Percentiles rank a stretch among this genome's conserved stretches.
Evolutionary conservation across 2,113 vertebrate species (phyloP).

Genomic region (Elachura formosa): DNA sequence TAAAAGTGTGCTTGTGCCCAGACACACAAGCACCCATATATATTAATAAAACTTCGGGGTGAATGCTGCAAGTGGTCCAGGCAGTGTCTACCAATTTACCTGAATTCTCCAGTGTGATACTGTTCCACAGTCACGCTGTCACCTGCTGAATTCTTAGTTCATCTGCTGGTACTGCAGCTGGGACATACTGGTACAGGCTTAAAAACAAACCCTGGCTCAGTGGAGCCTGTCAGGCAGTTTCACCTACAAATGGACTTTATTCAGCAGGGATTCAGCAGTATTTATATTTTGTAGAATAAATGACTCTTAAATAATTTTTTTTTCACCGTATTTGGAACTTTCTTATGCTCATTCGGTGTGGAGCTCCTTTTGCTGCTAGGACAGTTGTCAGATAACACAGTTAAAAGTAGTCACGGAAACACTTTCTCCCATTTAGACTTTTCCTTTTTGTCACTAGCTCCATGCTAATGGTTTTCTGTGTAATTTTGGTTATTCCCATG

Average conservation of each 20-base stretch:
- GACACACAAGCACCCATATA: not conserved
- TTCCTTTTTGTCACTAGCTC: not conserved
- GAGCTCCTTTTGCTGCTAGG: not conserved
- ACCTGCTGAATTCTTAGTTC: not conserved
- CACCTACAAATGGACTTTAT: not conserved
- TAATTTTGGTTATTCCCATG: rapidly evolving
- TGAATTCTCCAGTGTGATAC: not conserved
- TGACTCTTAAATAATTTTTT: not conserved
- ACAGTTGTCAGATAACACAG: not conserved
- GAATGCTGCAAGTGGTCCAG: not conserved
- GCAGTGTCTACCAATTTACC: not conserved
- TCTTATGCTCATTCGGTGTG: not conserved
- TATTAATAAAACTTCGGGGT: not conserved
- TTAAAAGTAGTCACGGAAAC: not conserved
- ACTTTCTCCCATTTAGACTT: not conserved
- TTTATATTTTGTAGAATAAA: not conserved
- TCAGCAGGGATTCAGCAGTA: not conserved
- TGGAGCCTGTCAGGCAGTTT: not conserved
- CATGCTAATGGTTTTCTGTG: rapidly evolving
- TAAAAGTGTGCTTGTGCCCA: not conserved
- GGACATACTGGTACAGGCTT: not conserved
- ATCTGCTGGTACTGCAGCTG: not conserved
- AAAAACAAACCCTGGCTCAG: not conserved
- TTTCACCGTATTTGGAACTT: not conserved
- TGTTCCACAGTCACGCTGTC: rapidly evolving